A percentile compares a stretch with the other conserved stretches of the same genome.
Evolutionary conservation across 2,888 invertebrate genomes (phyloP).

Genomic region (Catocala nupta): DNA sequence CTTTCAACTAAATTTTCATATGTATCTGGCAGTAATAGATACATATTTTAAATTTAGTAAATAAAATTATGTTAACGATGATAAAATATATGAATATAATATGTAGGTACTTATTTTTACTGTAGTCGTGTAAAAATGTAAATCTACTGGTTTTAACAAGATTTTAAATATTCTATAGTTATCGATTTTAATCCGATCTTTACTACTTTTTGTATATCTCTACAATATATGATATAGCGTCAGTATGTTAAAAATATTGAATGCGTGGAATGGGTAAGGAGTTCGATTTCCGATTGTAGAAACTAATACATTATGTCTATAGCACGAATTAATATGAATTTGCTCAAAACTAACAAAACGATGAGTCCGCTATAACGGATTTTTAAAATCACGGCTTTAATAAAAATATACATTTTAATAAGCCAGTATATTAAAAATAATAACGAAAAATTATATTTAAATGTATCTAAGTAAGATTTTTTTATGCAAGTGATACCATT

Average conservation of each 20-base stretch:
- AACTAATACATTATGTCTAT: not conserved
- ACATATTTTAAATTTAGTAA: constrained; percentile 68
- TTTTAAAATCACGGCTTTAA: constrained; percentile 17
- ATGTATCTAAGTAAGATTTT: constrained; percentile 52
- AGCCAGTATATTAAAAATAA: constrained; percentile 27
- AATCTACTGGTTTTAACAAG: constrained; percentile 61
- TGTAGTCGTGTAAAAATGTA: constrained; percentile 74
- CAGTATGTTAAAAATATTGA: constrained; percentile 12
- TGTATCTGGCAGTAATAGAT: constrained; percentile 63
- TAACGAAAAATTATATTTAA: constrained; percentile 43
- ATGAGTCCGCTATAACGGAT: not conserved
- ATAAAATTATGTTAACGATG: constrained; percentile 46
- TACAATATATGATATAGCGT: constrained; percentile 31
- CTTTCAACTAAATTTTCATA: constrained; percentile 66
- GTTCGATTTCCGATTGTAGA: not conserved
- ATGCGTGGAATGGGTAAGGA: not conserved
- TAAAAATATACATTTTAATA: constrained; percentile 8
- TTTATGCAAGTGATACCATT: constrained; percentile 82
- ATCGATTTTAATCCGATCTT: constrained; percentile 43
- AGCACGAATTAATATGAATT: constrained; percentile 15
- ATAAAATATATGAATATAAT: constrained; percentile 34
- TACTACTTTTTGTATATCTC: constrained; percentile 47
- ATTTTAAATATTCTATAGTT: constrained; percentile 42
- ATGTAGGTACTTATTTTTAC: constrained; percentile 66
- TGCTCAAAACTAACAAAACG: constrained; percentile 27